Conservation (phyloP, 1,140 invertebrate genomes). For the Dreissena rostriformis region DNA sequence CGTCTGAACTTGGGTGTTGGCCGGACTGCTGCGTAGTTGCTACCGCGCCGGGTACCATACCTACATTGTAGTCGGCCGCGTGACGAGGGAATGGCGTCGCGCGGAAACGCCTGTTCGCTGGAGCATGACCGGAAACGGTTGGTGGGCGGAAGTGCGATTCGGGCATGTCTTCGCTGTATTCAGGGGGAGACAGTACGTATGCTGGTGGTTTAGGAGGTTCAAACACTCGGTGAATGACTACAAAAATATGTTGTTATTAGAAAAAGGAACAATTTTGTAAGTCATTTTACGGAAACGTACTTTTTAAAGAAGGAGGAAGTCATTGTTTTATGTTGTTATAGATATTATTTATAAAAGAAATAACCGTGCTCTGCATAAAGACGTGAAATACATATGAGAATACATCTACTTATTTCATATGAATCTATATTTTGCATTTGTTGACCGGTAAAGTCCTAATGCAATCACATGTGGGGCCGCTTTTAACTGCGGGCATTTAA, state of each 20-base stretch:
- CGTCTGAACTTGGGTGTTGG: neutral
- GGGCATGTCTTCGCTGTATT: slow-evolving; percentile 38
- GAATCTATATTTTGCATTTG: no score
- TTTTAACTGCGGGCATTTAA: no score
- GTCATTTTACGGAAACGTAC: no score
- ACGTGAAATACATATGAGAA: no score
- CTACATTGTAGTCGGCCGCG: neutral
- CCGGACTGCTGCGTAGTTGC: neutral
- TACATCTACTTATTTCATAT: no score
- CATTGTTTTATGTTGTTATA: no score
- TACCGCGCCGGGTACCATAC: neutral
- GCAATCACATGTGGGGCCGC: no score
- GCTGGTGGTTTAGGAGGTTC: slow-evolving; percentile 35
- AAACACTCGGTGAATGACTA: neutral
- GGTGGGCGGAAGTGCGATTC: slow-evolving; percentile 39
- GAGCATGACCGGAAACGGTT: slow-evolving; percentile 15
- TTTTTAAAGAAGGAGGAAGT: no score
- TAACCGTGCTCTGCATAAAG: no score
- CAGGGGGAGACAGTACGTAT: slow-evolving; percentile 28
- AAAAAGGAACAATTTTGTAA: neutral
- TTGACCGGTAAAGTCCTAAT: no score
- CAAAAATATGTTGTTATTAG: neutral
- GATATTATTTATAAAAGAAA: no score
- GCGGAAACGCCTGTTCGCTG: neutral
- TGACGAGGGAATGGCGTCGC: neutral